Evolutionary conservation across 2,797 vertebrate genomes (phyloP).

Genomic region (Megaceryle alcyon): DNA sequence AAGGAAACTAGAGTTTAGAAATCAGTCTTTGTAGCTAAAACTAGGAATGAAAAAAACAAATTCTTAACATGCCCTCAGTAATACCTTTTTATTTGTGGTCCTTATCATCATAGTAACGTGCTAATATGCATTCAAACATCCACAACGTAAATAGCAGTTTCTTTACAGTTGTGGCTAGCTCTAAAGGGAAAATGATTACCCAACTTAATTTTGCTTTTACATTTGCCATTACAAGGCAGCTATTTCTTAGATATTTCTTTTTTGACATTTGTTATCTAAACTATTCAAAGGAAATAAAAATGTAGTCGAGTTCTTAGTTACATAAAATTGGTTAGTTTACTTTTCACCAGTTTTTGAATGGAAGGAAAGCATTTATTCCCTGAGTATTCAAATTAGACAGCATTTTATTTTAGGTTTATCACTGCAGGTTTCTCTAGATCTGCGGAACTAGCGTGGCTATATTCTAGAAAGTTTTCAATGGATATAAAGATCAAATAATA

Average conservation of each 20-base stretch:
- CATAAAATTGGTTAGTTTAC: neutral
- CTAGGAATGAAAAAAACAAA: neutral
- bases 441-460: neutral
- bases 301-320: neutral
- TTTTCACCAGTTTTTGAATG: neutral
- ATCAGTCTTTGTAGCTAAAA: neutral
- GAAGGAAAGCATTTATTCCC: neutral
- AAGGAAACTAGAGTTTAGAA: neutral
- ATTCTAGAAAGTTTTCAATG: neutral
- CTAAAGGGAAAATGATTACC: neutral
- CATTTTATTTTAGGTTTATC: neutral
- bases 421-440: neutral
- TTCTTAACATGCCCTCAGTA: neutral
- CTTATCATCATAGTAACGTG: neutral
- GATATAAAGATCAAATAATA: neutral
- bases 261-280: neutral
- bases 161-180: neutral
- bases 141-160: neutral
- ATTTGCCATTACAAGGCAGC: neutral
- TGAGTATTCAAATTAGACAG: neutral
- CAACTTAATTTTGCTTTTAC: conserved; percentile 7
- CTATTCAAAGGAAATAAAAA: neutral
- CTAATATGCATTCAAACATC: neutral
- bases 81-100: neutral
- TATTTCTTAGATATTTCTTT: neutral